These are phyloP conservation scores for Noctilio leporinus DNA, from an alignment of 2,113 vertebrate species.

Conservation along the genomic window DNA sequence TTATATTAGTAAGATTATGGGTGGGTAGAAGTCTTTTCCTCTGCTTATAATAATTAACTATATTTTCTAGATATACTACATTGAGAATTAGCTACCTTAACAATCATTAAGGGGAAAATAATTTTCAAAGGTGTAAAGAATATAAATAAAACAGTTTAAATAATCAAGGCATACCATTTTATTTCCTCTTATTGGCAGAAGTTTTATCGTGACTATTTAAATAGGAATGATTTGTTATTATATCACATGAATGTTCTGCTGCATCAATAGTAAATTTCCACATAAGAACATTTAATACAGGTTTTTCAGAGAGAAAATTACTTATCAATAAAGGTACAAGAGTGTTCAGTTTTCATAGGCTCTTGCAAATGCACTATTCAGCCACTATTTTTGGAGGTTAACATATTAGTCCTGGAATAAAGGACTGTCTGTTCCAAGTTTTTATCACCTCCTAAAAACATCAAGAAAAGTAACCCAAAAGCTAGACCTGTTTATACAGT, in stretches of 20 bases:
- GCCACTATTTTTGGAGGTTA: slow-evolving; percentile 10
- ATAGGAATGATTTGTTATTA: slow-evolving; percentile 31
- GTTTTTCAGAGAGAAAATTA: slow-evolving; percentile 32
- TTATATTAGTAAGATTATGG: background rate
- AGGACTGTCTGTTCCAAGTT: background rate
- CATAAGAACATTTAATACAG: slow-evolving; percentile 45
- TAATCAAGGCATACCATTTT: background rate
- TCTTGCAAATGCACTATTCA: slow-evolving; percentile 25
- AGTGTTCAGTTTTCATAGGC: slow-evolving; percentile 18
- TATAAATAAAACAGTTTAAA: slow-evolving; percentile 35
- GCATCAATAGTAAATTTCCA: slow-evolving; percentile 58
- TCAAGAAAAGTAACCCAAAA: slow-evolving; percentile 69
- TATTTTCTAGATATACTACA: background rate
- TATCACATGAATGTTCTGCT: background rate
- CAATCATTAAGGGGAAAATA: background rate
- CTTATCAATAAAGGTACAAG: slow-evolving; percentile 28
- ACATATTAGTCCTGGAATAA: slow-evolving; percentile 31
- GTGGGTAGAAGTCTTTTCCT: background rate
- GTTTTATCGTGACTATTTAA: slow-evolving; percentile 34
- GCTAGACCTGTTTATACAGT: slow-evolving; percentile 50
- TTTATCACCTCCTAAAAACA: slow-evolving; percentile 64
- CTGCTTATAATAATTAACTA: background rate
- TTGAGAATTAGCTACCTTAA: background rate
- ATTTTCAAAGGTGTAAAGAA: slow-evolving; percentile 12
- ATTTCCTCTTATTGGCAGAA: slow-evolving; percentile 35